These are phyloP conservation scores for Seira musarum DNA, from an alignment of 2,888 invertebrate species.

Conservation along the genomic window DNA sequence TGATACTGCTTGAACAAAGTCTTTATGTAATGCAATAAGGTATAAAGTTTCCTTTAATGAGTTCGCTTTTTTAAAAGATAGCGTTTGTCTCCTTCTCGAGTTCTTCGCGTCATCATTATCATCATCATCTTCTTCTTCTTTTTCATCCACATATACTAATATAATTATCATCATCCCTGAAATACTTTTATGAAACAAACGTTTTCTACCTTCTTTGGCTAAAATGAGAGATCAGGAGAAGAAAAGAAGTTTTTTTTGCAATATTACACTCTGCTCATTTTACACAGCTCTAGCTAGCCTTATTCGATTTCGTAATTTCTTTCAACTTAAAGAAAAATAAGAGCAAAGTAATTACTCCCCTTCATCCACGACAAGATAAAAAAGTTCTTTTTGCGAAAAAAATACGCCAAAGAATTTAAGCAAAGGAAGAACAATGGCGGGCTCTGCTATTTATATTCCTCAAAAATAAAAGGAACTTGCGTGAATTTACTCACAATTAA, in stretches of 20 bases:
- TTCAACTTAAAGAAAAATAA: background rate
- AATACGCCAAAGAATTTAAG: background rate
- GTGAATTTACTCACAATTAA: no score
- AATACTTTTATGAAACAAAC: background rate
- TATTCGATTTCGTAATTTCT: background rate
- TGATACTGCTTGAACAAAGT: background rate
- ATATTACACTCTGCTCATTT: background rate
- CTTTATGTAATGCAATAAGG: no score
- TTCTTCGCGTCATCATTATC: no score
- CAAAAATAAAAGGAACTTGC: background rate
- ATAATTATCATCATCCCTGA: constrained; percentile 18
- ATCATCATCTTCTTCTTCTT: no score
- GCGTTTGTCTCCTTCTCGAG: no score
- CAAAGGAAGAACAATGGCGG: no score
- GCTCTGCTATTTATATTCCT: background rate
- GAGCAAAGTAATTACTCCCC: constrained; percentile 17
- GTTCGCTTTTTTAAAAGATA: background rate
- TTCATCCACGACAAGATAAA: background rate
- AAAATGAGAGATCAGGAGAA: background rate
- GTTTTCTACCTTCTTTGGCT: background rate
- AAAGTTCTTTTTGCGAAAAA: background rate
- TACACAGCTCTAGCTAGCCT: background rate
- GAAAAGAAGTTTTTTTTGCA: background rate
- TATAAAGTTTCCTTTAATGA: constrained; percentile 15
- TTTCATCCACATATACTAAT: no score